Evolutionary conservation across 2,888 invertebrate species (phyloP).

Genomic region (Mactromeris polynyma): DNA sequence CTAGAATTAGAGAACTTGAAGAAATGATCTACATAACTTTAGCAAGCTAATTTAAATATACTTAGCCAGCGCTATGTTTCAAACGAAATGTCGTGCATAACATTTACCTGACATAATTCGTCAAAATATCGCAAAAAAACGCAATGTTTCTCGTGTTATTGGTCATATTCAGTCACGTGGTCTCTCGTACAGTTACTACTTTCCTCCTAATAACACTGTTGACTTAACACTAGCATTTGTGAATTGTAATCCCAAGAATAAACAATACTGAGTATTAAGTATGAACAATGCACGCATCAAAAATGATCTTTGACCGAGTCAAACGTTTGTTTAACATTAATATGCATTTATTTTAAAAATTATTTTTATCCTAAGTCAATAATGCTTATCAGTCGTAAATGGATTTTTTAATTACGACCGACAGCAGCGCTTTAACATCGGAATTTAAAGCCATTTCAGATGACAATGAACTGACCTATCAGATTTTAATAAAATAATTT

Average conservation of each 20-base stretch:
- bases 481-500: not conserved
- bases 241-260: not conserved
- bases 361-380: not conserved
- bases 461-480: not conserved
- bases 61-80: no score
- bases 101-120: no score
- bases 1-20: no score
- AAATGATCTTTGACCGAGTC: not conserved
- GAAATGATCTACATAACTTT: no score
- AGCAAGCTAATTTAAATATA: no score
- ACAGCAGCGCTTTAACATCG: not conserved
- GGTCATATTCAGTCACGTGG: no score
- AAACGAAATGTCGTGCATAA: no score
- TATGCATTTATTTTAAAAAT: conserved; percentile 4
- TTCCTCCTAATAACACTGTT: not conserved
- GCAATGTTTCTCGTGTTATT: no score
- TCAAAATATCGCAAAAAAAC: no score
- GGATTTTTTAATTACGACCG: conserved; percentile 6
- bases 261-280: not conserved
- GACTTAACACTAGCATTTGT: not conserved
- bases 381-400: not conserved
- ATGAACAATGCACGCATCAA: not conserved
- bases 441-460: not conserved
- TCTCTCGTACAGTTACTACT: no score
- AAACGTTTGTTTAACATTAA: not conserved